These are phyloP conservation scores for Thysanoteuthis rhombus DNA, from an alignment of 2,888 invertebrate species.

Conservation along the genomic window DNA sequence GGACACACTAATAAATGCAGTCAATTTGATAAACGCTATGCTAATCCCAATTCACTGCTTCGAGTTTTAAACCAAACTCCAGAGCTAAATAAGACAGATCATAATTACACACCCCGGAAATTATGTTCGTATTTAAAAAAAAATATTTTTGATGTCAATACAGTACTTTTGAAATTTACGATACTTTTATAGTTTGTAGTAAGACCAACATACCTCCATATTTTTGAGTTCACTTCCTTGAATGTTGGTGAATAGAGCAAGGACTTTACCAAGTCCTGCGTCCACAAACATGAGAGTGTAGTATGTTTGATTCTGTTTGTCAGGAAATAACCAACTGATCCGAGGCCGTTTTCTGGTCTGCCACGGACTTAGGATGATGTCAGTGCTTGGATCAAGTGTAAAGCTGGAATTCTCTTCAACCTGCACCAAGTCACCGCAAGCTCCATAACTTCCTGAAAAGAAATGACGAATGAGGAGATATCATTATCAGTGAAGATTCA, in stretches of 20 bases:
- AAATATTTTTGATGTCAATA: too few species aligned
- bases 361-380: constrained; percentile 34
- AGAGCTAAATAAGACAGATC: too few species aligned
- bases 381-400: constrained; percentile 37
- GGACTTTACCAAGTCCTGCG: constrained; percentile 36
- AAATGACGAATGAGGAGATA: neutral
- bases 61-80: too few species aligned
- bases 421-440: constrained; percentile 34
- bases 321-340: constrained; percentile 32
- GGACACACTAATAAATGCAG: too few species aligned
- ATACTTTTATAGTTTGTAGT: too few species aligned
- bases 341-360: constrained; percentile 35
- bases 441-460: constrained; percentile 35
- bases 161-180: too few species aligned
- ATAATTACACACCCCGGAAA: too few species aligned
- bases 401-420: constrained; percentile 30
- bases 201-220: constrained; percentile 37
- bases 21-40: too few species aligned
- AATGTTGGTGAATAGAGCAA: constrained; percentile 41
- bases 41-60: too few species aligned
- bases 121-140: too few species aligned
- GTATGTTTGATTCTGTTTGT: neutral
- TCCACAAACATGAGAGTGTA: constrained; percentile 41
- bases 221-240: constrained; percentile 36
- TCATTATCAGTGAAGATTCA: neutral